Percentiles rank a stretch among this genome's conserved stretches.
These are phyloP conservation scores for Naso thynnoides DNA, from an alignment of 2,797 vertebrate genomes.

Conservation along the genomic window DNA sequence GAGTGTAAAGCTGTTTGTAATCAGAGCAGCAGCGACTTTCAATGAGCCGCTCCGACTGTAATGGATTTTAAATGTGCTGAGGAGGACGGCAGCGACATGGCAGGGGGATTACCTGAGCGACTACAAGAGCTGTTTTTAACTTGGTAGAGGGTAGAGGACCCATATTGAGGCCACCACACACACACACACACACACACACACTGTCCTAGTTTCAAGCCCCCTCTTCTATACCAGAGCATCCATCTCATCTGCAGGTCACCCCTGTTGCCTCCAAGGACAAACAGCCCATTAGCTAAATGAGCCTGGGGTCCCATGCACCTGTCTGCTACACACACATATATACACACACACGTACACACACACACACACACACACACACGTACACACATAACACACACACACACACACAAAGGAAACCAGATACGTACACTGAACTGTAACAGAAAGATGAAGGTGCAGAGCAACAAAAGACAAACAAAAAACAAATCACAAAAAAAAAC, in stretches of 20 bases:
- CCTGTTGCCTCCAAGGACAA: conserved; percentile 79
- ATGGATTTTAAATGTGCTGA: conserved; percentile 74
- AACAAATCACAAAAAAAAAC: background rate
- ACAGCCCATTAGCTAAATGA: conserved; percentile 82
- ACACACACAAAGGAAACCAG: conserved; percentile 14
- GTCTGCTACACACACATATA: conserved; percentile 38
- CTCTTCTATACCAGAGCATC: conserved; percentile 65
- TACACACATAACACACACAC: conserved; percentile 22
- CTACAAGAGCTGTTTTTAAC: conserved; percentile 70
- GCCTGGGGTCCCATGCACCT: conserved; percentile 72
- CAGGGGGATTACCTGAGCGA: conserved; percentile 70
- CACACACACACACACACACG: background rate
- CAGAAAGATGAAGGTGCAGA: background rate
- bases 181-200: conserved; percentile 31
- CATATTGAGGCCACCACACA: conserved; percentile 67
- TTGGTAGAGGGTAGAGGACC: conserved; percentile 66
- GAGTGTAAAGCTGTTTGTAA: conserved; percentile 34
- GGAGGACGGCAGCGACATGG: conserved; percentile 47
- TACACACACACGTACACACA: conserved; percentile 24
- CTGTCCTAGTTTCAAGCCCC: conserved; percentile 64
- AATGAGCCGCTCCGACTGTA: conserved; percentile 53
- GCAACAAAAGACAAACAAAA: conserved; percentile 34
- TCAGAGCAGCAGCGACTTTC: conserved; percentile 31
- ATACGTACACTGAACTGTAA: background rate
- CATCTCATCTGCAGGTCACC: conserved; percentile 79